Evolutionary conservation across 1,140 invertebrate species (phyloP).

Genomic region (Pseudobourletiella spinata): DNA sequence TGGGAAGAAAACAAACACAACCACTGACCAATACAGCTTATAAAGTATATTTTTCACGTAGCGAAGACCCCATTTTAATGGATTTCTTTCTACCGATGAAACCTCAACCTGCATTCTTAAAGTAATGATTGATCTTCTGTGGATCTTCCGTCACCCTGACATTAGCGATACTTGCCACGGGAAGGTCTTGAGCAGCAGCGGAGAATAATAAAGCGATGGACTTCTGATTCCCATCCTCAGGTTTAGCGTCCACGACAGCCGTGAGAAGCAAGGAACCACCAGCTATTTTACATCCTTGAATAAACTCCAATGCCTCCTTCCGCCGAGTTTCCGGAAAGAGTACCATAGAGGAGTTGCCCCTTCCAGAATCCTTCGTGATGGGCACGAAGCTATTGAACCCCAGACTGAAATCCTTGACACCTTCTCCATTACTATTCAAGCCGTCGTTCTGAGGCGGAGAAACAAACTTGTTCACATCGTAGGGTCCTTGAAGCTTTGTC

Average conservation of each 20-base stretch:
- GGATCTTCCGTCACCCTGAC: background rate
- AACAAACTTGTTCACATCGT: background rate
- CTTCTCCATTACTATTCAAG: background rate
- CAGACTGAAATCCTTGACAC: background rate
- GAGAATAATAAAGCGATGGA: background rate
- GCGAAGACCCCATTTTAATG: too few relatives aligned
- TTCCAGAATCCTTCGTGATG: background rate
- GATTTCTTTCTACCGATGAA: too few relatives aligned
- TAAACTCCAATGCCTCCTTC: background rate
- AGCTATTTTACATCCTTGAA: background rate
- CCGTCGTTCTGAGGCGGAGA: background rate
- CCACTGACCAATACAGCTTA: too few relatives aligned
- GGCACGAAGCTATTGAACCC: background rate
- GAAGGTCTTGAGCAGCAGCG: background rate
- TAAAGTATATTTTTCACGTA: too few relatives aligned
- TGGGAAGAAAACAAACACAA: too few relatives aligned
- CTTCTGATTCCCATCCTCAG: background rate
- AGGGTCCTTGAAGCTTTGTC: background rate
- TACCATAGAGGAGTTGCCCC: background rate
- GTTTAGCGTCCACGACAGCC: background rate
- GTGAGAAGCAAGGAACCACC: background rate
- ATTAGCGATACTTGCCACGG: background rate
- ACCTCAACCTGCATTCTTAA: background rate
- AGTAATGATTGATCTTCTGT: background rate
- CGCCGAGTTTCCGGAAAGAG: background rate